Evolutionary conservation across 2,797 vertebrate genomes (phyloP).

Genomic region (Jordanella pulchra): DNA sequence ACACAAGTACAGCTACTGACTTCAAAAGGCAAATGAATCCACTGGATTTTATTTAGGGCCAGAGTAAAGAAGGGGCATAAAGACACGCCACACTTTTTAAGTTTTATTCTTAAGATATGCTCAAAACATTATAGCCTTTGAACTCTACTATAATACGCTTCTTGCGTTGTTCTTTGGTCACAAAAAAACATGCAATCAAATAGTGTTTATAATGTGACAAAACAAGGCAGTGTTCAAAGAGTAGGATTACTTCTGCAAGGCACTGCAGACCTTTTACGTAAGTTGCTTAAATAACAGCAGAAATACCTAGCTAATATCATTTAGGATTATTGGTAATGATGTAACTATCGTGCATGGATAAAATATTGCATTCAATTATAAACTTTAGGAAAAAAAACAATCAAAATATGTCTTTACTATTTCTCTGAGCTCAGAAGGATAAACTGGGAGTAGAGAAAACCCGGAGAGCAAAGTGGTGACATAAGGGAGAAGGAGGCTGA

Average conservation of each 20-base stretch:
- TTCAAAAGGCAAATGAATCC: neutral
- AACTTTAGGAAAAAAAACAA: conserved; percentile 7
- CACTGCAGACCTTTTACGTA: neutral
- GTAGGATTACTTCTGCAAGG: neutral
- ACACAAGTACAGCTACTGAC: neutral
- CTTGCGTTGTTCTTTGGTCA: neutral
- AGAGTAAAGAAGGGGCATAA: neutral
- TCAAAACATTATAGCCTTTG: neutral
- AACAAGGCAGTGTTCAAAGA: neutral
- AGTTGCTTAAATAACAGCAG: neutral
- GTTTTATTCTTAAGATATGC: neutral
- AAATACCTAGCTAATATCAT: conserved; percentile 19
- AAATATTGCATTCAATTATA: neutral
- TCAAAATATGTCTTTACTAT: conserved; percentile 11
- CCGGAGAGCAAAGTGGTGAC: conserved; percentile 44
- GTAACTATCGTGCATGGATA: neutral
- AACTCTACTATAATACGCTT: neutral
- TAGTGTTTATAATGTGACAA: neutral
- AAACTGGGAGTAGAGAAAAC: conserved; percentile 62
- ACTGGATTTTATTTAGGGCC: neutral
- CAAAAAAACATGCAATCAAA: neutral
- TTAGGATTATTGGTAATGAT: conserved; percentile 12
- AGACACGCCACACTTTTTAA: neutral
- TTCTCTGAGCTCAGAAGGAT: conserved; percentile 66
- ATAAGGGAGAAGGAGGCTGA: conserved; percentile 48